Evolutionary conservation across 2,113 vertebrate genomes (phyloP), one percentile per base, ranked within the genome.

Genomic region (Hemibagrus wyckioides): DNA sequence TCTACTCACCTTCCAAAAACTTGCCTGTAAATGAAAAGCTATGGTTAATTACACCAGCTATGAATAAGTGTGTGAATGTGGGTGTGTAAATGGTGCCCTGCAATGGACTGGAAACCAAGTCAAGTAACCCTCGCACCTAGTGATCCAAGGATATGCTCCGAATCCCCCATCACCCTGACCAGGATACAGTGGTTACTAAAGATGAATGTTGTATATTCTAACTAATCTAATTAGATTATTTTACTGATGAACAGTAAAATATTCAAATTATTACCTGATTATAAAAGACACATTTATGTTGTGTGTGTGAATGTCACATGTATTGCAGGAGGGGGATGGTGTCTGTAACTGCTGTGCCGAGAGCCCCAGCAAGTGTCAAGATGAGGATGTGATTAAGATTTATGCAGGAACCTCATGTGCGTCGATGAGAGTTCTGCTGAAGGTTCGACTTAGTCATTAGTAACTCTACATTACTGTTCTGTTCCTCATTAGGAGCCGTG

Each of bases 261-360:
- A 30, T 17, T 17, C 5, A n/a, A 2, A 13, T n/a, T 52, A 50
- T 52, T 48, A 48, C 2, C 4, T 15, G 71, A 25, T 75, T 44
- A 25, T 21, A 17, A 13, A 76, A 30, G 76, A 54, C 41, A 36
- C 19, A 21, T 17, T 80, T 33, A 36, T 80, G 19, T 3, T 25
- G 77, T 56, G 33, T 57, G 30, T 80, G 52, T 85, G 39, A 33
- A 48, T 81, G 50, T 79, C 6, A 61, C 90, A n/a, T 91, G 77
- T 89, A 73, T 89, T 89, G 81, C 91, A 98, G 96, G 95, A 94
- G 90, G 94, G 94, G 23, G 33, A 90, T 33, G 95, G 94, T 81
- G 89, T 95, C 90, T 98, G 97, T 90, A 93, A 96, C 85, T 97
- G 97, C 91, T 98, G 97, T 92, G 92, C 96, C 90, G 94, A 96